Percentiles rank a stretch among this genome's conserved stretches.
Evolutionary conservation across 2,888 invertebrate species (phyloP).

Genomic region (Aethes cnicana): DNA sequence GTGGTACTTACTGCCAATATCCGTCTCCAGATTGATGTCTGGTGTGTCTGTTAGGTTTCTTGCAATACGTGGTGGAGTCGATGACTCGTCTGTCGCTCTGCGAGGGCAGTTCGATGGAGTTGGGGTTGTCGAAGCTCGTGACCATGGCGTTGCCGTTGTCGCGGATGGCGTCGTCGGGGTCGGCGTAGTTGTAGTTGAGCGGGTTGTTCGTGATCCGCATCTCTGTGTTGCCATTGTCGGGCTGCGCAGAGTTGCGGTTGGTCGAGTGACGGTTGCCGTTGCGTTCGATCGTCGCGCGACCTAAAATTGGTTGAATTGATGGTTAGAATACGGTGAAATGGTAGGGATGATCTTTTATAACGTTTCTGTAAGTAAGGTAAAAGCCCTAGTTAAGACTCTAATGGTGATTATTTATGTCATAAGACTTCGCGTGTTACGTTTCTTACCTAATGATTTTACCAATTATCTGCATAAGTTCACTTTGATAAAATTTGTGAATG

Average conservation of each 20-base stretch:
- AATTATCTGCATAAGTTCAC: too few relatives aligned
- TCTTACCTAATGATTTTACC: too few relatives aligned
- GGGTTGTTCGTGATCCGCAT: conserved; percentile 92
- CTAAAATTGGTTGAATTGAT: conserved; percentile 46
- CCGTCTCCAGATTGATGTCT: conserved; percentile 69
- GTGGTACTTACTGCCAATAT: conserved; percentile 77
- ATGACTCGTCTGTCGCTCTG: conserved; percentile 71
- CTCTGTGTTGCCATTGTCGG: conserved; percentile 69
- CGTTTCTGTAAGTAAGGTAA: too few relatives aligned
- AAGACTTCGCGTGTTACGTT: too few relatives aligned
- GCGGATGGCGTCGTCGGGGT: conserved; percentile 84
- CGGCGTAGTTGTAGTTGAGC: conserved; percentile 86
- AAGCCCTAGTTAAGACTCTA: too few relatives aligned
- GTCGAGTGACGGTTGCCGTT: conserved; percentile 74
- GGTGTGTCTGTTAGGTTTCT: conserved; percentile 75
- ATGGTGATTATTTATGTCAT: too few relatives aligned
- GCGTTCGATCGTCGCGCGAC: conserved; percentile 83
- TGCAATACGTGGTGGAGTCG: conserved; percentile 88
- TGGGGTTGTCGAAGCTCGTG: conserved; percentile 89
- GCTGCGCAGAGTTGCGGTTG: conserved; percentile 65
- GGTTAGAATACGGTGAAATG: too few relatives aligned
- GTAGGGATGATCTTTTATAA: too few relatives aligned
- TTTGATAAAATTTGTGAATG: too few relatives aligned
- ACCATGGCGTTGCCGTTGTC: conserved; percentile 79
- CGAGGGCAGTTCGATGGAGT: conserved; percentile 86